Evolutionary conservation across 2,113 vertebrate genomes (phyloP).

Genomic region (Malurus alboscapulatus): DNA sequence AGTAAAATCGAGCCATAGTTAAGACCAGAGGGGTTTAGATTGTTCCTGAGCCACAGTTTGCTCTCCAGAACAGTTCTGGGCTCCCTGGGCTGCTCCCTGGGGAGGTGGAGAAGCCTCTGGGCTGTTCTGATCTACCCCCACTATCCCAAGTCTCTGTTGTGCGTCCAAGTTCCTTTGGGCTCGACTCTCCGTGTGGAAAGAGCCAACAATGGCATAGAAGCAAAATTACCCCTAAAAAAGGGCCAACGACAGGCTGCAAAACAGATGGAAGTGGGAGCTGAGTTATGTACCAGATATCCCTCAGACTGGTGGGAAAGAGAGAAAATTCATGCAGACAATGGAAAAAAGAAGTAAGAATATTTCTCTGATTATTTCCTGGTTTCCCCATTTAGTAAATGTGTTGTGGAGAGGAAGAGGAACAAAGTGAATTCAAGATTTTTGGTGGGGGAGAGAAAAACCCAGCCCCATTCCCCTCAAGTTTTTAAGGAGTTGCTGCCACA

Average conservation of each 20-base stretch:
- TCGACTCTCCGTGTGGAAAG: accelerated
- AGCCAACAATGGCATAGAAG: not conserved
- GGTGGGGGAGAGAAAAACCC: not conserved
- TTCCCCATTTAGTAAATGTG: not conserved
- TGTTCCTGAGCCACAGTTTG: not conserved
- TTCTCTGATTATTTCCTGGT: not conserved
- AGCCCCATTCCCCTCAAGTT: not conserved
- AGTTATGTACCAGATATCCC: not conserved
- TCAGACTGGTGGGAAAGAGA: not conserved
- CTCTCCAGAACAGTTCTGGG: not conserved
- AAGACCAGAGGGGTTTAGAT: not conserved
- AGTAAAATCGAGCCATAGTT: not conserved
- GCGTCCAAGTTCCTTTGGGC: not conserved
- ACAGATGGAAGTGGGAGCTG: not conserved
- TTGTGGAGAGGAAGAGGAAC: not conserved
- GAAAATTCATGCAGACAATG: not conserved
- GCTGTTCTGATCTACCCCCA: too few relatives aligned
- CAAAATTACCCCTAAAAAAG: not conserved
- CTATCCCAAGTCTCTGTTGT: not conserved
- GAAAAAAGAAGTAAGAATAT: not conserved
- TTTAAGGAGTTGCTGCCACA: constrained; percentile 12
- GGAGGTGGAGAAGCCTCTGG: not conserved
- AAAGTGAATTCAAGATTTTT: not conserved
- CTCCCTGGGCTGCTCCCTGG: not conserved
- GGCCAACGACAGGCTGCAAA: not conserved